phyloP scores from a whole-genome alignment of 1,140 invertebrate genomes.

The Choristoneura fumiferana region DNA sequence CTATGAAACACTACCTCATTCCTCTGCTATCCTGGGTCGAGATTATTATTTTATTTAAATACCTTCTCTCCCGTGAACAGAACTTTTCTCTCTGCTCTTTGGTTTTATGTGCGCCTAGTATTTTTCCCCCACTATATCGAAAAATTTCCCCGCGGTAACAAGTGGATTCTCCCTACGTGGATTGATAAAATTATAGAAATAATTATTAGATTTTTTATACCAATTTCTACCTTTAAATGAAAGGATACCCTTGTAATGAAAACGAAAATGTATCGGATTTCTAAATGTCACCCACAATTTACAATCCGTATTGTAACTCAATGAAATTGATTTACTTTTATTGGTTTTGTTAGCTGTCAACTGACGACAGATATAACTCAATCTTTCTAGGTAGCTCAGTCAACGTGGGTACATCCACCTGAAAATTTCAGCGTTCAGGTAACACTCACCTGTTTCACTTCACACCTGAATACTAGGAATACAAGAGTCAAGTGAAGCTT shows the following conservation, averaged over 20 bases:
- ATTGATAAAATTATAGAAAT: conserved; percentile 1
- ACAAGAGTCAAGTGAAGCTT: conserved; percentile 37
- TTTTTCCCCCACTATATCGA: conserved; percentile 47
- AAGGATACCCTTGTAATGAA: no score
- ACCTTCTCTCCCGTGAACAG: conserved; percentile 20
- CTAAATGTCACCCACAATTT: no score
- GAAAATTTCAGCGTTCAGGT: conserved; percentile 34
- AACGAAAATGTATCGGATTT: no score
- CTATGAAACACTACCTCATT: conserved; percentile 22
- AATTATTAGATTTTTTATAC: no score
- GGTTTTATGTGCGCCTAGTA: conserved; percentile 40
- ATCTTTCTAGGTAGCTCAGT: neutral
- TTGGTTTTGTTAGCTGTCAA: no score
- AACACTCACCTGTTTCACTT: conserved; percentile 50
- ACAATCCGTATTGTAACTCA: no score
- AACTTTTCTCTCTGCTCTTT: conserved; percentile 21
- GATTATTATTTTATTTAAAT: conserved; percentile 52
- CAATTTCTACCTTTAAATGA: no score
- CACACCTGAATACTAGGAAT: conserved; percentile 55
- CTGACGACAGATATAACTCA: neutral
- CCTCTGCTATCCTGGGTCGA: conserved; percentile 28
- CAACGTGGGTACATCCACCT: neutral
- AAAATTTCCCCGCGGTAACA: conserved; percentile 39
- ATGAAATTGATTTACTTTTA: no score
- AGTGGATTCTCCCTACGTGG: conserved; percentile 23